phyloP scores from a whole-genome alignment of 2,888 invertebrate genomes.

The Toxonevra muliebris region DNA sequence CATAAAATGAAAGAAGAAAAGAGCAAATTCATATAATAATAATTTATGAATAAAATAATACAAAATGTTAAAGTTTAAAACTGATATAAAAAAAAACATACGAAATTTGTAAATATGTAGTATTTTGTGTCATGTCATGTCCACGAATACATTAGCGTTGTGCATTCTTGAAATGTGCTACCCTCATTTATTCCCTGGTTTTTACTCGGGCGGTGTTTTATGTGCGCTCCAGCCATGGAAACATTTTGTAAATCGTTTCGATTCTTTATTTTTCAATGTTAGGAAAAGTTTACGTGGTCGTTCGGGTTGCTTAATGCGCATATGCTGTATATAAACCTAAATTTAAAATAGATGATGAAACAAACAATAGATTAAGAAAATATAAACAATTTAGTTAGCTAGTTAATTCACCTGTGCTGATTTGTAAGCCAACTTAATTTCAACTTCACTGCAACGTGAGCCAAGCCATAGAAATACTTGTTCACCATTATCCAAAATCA shows the following conservation, averaged over 20 bases:
- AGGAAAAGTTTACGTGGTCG: slow-evolving; percentile 89
- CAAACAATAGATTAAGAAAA: neutral
- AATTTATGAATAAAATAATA: too few species aligned
- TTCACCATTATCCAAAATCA: slow-evolving; percentile 98
- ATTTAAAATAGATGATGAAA: slow-evolving; percentile 34
- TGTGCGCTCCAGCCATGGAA: slow-evolving; percentile 98
- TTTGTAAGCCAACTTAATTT: slow-evolving; percentile 98
- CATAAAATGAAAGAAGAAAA: neutral
- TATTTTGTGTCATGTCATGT: too few species aligned
- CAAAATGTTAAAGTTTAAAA: too few species aligned
- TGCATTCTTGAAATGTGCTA: too few species aligned
- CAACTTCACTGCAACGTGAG: slow-evolving; percentile 95
- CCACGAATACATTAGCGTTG: too few species aligned
- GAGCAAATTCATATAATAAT: too few species aligned
- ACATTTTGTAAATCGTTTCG: slow-evolving; percentile 93
- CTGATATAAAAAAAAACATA: too few species aligned
- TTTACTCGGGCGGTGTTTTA: slow-evolving; percentile 67
- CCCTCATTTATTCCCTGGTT: too few species aligned
- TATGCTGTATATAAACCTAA: slow-evolving; percentile 97
- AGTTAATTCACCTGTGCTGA: slow-evolving; percentile 87
- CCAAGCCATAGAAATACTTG: slow-evolving; percentile 99
- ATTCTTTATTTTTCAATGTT: slow-evolving; percentile 96
- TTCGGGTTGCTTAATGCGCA: slow-evolving; percentile 94
- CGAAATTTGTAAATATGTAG: too few species aligned
- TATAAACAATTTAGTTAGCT: neutral